Base-by-base conservation (phyloP, 2,113 vertebrate species). In the Carlito syrichta region DNA sequence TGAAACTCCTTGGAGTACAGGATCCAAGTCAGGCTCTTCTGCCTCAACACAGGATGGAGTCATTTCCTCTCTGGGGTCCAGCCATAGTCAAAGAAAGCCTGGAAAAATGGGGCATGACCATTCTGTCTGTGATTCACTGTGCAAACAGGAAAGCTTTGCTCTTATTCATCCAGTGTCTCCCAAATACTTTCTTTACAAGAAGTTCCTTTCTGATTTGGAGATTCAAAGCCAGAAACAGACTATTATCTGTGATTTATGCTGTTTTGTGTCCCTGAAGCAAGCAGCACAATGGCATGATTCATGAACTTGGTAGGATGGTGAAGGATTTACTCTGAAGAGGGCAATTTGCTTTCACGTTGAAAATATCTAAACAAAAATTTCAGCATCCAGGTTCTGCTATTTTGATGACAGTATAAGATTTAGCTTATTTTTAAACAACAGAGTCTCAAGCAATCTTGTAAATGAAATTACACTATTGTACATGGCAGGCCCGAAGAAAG, bases 41-140 rank as follows among this genome's bases (percentile, higher is more conserved):
- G n/a, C n/a, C 0, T n/a, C 76, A 58, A 52, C 3, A 23, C 1
- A 60, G 8, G 12, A 2, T 27, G 3, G 0, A 58, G 4, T 50
- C 40, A 60, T 6, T 60, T 83, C 5, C 69, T 54, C 66, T 52
- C 40, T 50, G 22, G 43, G 30, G 9, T 30, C 27, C 27, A 30
- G 25, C 6, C 40, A 20, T n/a, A 9, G 62, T 66, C 23, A 25
- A 6, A 23, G 35, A 2, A 38, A 3, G 2, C 81, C 22, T 40
- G 12, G 1, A 48, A 56, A 76, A 60, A 50, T 0, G 7, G 11
- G 45, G 17, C 14, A 22, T 77, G n/a, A 45, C 19, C 10, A 16
- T 56, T 35, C 23, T 58, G 0, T 27, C 32, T 69, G 1, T 69
- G 35, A 4, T 27, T 23, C 60, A 20, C 10, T 32, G n/a, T 5